phyloP scores from a whole-genome alignment of 92 coral and sea anemone species.

The Palythoa grandiflora region DNA sequence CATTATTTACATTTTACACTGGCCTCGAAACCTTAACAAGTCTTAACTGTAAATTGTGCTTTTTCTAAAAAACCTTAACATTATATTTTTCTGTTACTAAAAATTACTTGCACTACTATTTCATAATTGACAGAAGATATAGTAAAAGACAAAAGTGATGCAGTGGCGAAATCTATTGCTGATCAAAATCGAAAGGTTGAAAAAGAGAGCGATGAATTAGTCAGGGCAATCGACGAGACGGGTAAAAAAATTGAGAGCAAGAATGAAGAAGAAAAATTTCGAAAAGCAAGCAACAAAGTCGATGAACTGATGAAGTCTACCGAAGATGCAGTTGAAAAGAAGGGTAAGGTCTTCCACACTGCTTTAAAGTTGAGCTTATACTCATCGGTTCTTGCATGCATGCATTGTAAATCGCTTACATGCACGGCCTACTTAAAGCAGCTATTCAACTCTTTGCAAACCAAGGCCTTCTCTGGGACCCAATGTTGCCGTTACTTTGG shows the following conservation, averaged over 20 bases:
- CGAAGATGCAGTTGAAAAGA: slow-evolving; percentile 72
- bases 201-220: slow-evolving; percentile 70
- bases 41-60: background rate
- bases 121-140: slow-evolving; percentile 50
- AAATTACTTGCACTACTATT: background rate
- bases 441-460: too few relatives aligned
- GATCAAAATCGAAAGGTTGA: slow-evolving; percentile 80
- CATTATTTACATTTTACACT: background rate
- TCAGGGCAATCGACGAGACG: slow-evolving; percentile 70
- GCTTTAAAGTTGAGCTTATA: background rate
- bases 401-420: too few relatives aligned
- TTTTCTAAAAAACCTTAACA: background rate
- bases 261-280: slow-evolving; percentile 74
- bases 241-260: slow-evolving; percentile 67
- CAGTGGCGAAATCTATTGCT: slow-evolving; percentile 76
- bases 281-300: slow-evolving; percentile 77
- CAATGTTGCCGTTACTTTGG: too few relatives aligned
- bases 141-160: slow-evolving; percentile 65
- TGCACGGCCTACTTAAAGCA: too few relatives aligned
- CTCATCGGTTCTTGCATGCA: too few relatives aligned
- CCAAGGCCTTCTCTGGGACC: too few relatives aligned
- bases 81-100: background rate
- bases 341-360: slow-evolving; percentile 53
- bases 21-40: background rate
- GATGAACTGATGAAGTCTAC: slow-evolving; percentile 71